phyloP scores from a whole-genome alignment of 1,140 invertebrate genomes.

The Papilio dardanus region DNA sequence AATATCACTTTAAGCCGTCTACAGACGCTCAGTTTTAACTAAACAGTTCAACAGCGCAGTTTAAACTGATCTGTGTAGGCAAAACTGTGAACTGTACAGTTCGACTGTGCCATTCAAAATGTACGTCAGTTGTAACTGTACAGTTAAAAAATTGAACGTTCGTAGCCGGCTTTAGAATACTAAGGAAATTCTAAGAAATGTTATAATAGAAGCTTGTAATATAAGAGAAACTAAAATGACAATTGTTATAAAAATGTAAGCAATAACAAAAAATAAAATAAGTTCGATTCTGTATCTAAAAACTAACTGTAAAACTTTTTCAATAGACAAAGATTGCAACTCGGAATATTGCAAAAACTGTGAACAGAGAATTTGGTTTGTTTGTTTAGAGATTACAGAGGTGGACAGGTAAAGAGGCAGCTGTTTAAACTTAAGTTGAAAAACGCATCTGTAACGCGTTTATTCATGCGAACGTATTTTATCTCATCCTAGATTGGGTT shows the following conservation, averaged over 20 bases:
- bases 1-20: not conserved
- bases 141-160: no score
- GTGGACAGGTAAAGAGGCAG: not conserved
- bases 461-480: not conserved
- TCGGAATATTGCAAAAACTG: not conserved
- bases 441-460: not conserved
- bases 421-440: slow-evolving; percentile 7
- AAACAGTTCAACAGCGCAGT: no score
- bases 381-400: not conserved
- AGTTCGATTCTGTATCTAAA: not conserved
- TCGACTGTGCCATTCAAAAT: no score
- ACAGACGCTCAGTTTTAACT: no score
- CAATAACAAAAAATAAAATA: not conserved
- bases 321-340: not conserved
- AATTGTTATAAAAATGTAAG: not conserved
- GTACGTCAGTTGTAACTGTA: no score
- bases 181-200: not conserved
- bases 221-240: not conserved
- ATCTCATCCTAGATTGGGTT: not conserved
- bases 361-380: not conserved
- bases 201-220: not conserved
- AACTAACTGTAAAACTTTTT: not conserved
- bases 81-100: no score
- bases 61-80: no score
- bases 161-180: no score